Evolutionary conservation across 2,888 invertebrate genomes (phyloP).

Genomic region (Philonicus albiceps): DNA sequence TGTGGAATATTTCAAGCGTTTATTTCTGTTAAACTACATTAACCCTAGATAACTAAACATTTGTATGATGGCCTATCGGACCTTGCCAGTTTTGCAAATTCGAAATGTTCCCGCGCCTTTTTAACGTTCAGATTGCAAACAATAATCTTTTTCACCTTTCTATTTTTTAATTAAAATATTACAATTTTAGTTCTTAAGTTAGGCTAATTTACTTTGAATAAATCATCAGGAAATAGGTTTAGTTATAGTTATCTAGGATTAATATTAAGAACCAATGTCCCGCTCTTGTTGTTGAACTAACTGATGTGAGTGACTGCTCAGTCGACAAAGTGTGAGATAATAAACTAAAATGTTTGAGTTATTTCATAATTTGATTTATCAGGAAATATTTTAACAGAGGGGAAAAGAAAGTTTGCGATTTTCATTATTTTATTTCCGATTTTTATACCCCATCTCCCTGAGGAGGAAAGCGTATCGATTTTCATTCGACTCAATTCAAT

Average conservation of each 20-base stretch:
- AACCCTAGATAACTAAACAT: too few relatives aligned
- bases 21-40: background rate
- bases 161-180: too few relatives aligned
- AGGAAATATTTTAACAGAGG: background rate
- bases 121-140: too few relatives aligned
- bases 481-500: background rate
- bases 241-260: too few relatives aligned
- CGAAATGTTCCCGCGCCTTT: too few relatives aligned
- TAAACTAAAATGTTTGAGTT: background rate
- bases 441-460: background rate
- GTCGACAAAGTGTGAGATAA: background rate
- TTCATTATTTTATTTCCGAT: background rate
- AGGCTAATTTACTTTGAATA: too few relatives aligned
- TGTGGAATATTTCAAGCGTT: background rate
- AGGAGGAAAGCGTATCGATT: background rate
- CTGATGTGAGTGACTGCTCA: background rate
- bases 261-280: too few relatives aligned
- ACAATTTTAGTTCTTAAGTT: too few relatives aligned
- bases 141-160: too few relatives aligned
- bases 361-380: background rate
- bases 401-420: background rate
- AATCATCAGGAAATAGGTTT: too few relatives aligned
- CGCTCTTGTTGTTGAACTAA: background rate
- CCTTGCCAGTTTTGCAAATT: too few relatives aligned
- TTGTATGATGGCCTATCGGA: too few relatives aligned